These are phyloP conservation scores for Sinelater perroti DNA, from an alignment of 2,888 invertebrate species.

Conservation along the genomic window DNA sequence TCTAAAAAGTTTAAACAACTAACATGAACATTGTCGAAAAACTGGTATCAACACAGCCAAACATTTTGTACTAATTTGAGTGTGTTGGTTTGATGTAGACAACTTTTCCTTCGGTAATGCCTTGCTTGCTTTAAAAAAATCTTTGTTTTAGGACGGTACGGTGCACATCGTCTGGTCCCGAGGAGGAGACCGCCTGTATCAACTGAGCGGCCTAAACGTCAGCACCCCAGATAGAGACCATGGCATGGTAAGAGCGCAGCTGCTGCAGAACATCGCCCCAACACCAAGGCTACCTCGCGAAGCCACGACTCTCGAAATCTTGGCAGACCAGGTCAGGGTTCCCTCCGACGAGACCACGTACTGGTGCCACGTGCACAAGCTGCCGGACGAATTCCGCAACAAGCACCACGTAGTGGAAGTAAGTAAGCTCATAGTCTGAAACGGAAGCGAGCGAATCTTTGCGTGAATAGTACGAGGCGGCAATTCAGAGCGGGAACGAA, in stretches of 20 bases:
- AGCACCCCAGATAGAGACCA: conserved; percentile 63
- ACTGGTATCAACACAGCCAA: too few relatives aligned
- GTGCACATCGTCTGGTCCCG: conserved; percentile 87
- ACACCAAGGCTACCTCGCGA: conserved; percentile 59
- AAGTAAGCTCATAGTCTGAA: too few relatives aligned
- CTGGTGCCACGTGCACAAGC: conserved; percentile 89
- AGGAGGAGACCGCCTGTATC: conserved; percentile 77
- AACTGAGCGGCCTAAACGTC: conserved; percentile 72
- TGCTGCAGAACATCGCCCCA: conserved; percentile 65
- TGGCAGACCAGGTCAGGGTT: conserved; percentile 73
- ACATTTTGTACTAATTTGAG: too few relatives aligned
- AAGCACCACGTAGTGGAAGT: conserved; percentile 84
- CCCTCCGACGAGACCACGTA: conserved; percentile 93
- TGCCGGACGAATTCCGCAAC: conserved; percentile 74
- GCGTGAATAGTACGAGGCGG: conserved; percentile 84
- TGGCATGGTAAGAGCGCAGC: conserved; percentile 82
- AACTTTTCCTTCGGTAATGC: too few relatives aligned
- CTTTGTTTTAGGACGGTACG: conserved; percentile 85
- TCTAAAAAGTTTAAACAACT: too few relatives aligned
- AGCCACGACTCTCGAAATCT: conserved; percentile 69
- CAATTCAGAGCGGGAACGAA: conserved; percentile 81
- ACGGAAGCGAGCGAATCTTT: neutral
- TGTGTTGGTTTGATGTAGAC: too few relatives aligned
- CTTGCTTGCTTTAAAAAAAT: too few relatives aligned
- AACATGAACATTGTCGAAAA: too few relatives aligned